Conservation (phyloP, 2,113 vertebrate species). For the Odontesthes bonariensis region DNA sequence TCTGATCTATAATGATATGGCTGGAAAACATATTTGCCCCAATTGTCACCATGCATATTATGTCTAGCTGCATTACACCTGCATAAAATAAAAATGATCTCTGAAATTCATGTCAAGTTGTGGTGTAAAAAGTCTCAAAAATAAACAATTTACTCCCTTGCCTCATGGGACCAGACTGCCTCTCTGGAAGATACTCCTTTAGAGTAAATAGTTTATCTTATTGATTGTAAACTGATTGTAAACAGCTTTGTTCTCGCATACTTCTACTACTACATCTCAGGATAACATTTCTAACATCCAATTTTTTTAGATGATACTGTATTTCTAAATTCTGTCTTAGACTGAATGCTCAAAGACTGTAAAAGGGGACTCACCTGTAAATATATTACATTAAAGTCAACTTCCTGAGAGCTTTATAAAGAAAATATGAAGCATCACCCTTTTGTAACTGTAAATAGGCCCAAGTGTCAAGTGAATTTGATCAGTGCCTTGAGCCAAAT, state of each 20-base stretch:
- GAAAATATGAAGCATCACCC: constrained; percentile 50
- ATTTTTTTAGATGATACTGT: constrained; percentile 7
- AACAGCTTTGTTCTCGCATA: constrained; percentile 30
- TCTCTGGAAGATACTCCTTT: constrained; percentile 36
- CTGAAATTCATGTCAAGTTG: constrained; percentile 33
- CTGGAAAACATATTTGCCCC: constrained; percentile 51
- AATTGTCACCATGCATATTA: constrained; percentile 49
- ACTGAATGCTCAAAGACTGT: constrained; percentile 20
- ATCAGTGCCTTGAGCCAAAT: constrained; percentile 38
- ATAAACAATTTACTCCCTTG: constrained; percentile 35
- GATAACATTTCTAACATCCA: constrained; percentile 30
- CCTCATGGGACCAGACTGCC: constrained; percentile 45
- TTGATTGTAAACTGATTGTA: constrained; percentile 45
- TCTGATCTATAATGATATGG: constrained; percentile 58
- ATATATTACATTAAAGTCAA: constrained; percentile 41
- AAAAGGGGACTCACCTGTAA: constrained; percentile 42
- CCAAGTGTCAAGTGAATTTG: constrained; percentile 48
- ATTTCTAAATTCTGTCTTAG: constrained; percentile 1
- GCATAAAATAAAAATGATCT: constrained; percentile 5
- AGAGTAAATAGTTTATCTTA: constrained; percentile 28
- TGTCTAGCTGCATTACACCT: constrained; percentile 23
- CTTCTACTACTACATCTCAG: constrained; percentile 22
- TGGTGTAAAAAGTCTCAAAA: constrained; percentile 40
- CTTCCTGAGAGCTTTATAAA: constrained; percentile 39
- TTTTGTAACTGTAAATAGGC: constrained; percentile 44